A percentile compares a stretch with the other conserved stretches of the same genome.
These are phyloP conservation scores for Scolopax mira DNA, from an alignment of 2,113 vertebrate species.

Conservation along the genomic window DNA sequence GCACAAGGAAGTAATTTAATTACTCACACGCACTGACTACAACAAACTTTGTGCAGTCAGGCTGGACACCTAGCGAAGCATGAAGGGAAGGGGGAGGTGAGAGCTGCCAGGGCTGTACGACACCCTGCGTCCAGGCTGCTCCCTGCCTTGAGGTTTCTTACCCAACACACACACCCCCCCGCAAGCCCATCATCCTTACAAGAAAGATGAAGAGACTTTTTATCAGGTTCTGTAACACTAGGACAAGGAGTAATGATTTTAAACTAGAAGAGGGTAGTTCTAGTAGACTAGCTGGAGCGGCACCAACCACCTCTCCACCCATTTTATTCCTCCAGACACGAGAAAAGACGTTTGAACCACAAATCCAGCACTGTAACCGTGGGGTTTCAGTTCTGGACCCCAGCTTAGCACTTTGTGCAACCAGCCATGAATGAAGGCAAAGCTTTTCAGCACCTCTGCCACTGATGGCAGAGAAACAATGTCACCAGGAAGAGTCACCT, in stretches of 20 bases:
- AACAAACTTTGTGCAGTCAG: conserved; percentile 9
- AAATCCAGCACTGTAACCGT: not conserved
- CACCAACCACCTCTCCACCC: not conserved
- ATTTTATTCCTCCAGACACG: fast-evolving
- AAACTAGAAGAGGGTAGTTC: not conserved
- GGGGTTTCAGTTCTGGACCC: not conserved
- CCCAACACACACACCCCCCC: not conserved
- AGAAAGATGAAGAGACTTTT: not conserved
- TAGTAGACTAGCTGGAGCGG: no score
- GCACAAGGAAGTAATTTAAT: conserved; percentile 43
- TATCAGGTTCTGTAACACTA: not conserved
- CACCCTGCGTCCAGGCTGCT: not conserved
- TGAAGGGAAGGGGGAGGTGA: conserved; percentile 27
- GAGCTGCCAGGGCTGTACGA: not conserved
- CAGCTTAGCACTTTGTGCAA: not conserved
- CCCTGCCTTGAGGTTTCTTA: not conserved
- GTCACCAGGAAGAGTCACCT: no score
- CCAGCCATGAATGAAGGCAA: fast-evolving
- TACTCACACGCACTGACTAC: conserved; percentile 43
- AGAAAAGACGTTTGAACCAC: not conserved
- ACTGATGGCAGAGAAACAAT: fast-evolving
- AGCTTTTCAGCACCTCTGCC: not conserved
- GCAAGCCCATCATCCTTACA: not conserved
- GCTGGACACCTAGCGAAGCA: not conserved
- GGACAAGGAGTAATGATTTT: not conserved